Conservation (phyloP, 2,888 invertebrate genomes). For the Ditula angustiorana region DNA sequence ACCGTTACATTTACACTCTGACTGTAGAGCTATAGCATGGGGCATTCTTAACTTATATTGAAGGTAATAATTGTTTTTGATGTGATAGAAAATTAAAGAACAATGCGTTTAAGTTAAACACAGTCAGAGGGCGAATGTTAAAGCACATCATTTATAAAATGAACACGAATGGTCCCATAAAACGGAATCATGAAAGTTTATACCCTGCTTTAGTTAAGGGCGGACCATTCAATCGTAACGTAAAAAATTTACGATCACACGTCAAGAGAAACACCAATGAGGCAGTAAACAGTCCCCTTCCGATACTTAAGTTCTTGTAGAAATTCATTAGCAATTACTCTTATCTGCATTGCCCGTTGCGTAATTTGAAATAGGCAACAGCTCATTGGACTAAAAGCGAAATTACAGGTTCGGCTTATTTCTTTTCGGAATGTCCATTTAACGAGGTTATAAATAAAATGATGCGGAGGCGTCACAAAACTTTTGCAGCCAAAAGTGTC, state of each 20-base stretch:
- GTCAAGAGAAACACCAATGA: constrained; percentile 84
- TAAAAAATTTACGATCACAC: constrained; percentile 83
- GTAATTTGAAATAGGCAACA: constrained; percentile 33
- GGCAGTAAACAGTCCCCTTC: constrained; percentile 78
- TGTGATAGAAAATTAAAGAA: constrained; percentile 35
- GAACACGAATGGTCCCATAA: constrained; percentile 80
- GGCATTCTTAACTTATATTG: too few relatives aligned
- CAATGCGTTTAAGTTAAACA: constrained; percentile 30
- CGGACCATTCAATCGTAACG: constrained; percentile 80
- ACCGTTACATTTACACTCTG: constrained; percentile 47
- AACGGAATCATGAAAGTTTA: constrained; percentile 82
- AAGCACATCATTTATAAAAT: constrained; percentile 81
- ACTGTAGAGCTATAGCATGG: too few relatives aligned
- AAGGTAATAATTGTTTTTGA: neutral
- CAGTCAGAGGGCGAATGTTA: constrained; percentile 57
- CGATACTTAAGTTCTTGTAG: constrained; percentile 75
- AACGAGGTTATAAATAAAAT: constrained; percentile 3
- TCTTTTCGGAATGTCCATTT: constrained; percentile 7
- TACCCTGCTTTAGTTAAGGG: constrained; percentile 83
- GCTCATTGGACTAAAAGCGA: constrained; percentile 22
- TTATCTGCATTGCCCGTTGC: constrained; percentile 58
- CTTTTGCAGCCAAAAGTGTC: constrained; percentile 7
- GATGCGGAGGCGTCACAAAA: constrained; percentile 6
- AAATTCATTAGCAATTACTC: constrained; percentile 79
- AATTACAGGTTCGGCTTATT: constrained; percentile 38